Percentiles rank a stretch among this genome's conserved stretches.
Evolutionary conservation across 2,888 invertebrate species (phyloP).

Genomic region (Caradrina clavipalpis): DNA sequence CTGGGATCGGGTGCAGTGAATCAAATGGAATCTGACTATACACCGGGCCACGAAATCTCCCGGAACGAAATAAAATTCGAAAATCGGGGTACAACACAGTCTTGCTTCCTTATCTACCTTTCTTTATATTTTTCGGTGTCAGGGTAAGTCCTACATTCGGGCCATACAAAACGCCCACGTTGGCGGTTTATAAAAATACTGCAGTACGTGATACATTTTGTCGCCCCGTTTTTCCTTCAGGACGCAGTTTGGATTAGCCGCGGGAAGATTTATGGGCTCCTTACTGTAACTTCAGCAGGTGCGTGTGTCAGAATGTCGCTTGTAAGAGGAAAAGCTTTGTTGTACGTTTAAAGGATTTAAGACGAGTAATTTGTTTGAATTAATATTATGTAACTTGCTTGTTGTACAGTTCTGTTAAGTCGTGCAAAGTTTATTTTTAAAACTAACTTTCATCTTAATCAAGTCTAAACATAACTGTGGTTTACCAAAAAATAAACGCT

Average conservation of each 20-base stretch:
- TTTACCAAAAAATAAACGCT: neutral
- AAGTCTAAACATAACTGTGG: neutral
- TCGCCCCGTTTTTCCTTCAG: constrained; percentile 69
- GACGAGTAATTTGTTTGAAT: constrained; percentile 52
- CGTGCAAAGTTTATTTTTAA: neutral
- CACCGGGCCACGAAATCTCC: constrained; percentile 36
- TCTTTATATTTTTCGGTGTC: constrained; percentile 66
- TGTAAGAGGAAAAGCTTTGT: constrained; percentile 50
- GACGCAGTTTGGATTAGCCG: constrained; percentile 75
- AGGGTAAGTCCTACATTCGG: constrained; percentile 64
- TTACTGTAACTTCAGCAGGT: constrained; percentile 69
- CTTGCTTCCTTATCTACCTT: constrained; percentile 46
- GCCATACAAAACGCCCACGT: constrained; percentile 72
- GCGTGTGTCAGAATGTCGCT: constrained; percentile 62
- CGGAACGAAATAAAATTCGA: constrained; percentile 48
- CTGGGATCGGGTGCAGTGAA: constrained; percentile 52
- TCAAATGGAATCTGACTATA: constrained; percentile 47
- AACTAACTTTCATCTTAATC: neutral
- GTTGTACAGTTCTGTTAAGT: constrained; percentile 4
- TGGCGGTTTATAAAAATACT: constrained; percentile 79
- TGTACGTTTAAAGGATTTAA: constrained; percentile 55
- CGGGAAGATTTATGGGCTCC: constrained; percentile 77
- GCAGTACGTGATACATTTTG: constrained; percentile 73
- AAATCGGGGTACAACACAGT: constrained; percentile 48
- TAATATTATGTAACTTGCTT: constrained; percentile 30